phyloP scores from a whole-genome alignment of 2,113 vertebrate genomes.

The Oostethus manadensis region DNA sequence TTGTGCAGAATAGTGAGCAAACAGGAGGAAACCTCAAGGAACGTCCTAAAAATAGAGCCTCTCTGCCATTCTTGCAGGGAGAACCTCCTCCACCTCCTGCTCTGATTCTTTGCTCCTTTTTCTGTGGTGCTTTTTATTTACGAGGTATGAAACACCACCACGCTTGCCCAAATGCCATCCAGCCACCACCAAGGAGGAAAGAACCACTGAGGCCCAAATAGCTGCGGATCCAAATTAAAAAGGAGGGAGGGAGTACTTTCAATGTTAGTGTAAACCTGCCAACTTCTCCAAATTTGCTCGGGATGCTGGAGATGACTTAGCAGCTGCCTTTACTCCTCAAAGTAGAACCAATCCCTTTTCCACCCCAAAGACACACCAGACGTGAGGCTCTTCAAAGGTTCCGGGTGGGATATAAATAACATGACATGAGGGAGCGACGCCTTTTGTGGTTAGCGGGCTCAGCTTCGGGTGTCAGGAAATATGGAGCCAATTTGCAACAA shows the following conservation, averaged over 20 bases:
- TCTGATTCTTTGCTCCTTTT: constrained; percentile 70
- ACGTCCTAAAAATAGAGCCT: constrained; percentile 48
- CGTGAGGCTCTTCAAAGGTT: constrained; percentile 23
- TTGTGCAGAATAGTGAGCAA: constrained; percentile 27
- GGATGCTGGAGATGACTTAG: too few species aligned
- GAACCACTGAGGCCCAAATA: too few species aligned
- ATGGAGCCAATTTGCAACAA: constrained; percentile 34
- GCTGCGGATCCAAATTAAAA: too few species aligned
- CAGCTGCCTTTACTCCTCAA: too few species aligned
- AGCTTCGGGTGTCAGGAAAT: constrained; percentile 33
- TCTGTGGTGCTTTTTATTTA: constrained; percentile 64
- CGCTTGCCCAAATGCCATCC: constrained; percentile 43
- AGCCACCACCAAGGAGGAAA: constrained; percentile 39
- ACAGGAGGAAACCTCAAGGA: constrained; percentile 49
- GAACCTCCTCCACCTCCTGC: background rate
- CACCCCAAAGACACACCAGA: constrained; percentile 9
- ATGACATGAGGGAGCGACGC: constrained; percentile 47
- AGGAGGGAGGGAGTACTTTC: too few species aligned
- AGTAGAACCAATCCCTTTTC: background rate
- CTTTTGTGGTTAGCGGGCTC: constrained; percentile 48
- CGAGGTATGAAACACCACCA: constrained; percentile 62
- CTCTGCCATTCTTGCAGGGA: background rate
- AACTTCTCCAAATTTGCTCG: too few species aligned
- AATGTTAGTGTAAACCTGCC: too few species aligned
- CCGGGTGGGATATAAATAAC: constrained; percentile 43